A percentile compares a stretch with the other conserved stretches of the same genome.
Conservation (phyloP, 92 coral and sea anemone species). For the Zoanthus gigantus region DNA sequence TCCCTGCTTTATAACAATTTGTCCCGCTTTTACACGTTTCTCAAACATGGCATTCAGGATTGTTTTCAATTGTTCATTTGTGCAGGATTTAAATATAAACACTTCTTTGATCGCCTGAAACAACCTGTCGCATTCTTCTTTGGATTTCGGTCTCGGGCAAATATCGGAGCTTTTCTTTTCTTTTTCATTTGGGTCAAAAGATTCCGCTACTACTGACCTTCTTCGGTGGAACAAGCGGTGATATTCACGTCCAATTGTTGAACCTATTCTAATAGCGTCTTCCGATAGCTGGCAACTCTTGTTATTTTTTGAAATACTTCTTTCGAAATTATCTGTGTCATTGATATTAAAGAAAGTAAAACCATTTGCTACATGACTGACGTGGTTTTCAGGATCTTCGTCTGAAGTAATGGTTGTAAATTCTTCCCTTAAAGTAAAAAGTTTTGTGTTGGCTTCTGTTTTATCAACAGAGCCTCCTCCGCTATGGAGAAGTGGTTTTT, state of each 20-base stretch:
- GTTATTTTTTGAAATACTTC: neutral
- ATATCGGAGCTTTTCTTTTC: neutral
- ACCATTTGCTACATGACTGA: slow-evolving; percentile 48
- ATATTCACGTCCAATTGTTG: slow-evolving; percentile 4
- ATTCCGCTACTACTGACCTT: slow-evolving; percentile 64
- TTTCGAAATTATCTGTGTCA: slow-evolving; percentile 7
- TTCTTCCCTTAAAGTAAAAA: slow-evolving; percentile 17
- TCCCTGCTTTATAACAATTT: slow-evolving; percentile 57
- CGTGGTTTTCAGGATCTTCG: slow-evolving; percentile 54
- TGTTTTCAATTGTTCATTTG: slow-evolving; percentile 55
- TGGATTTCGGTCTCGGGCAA: slow-evolving; percentile 42
- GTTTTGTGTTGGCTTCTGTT: neutral
- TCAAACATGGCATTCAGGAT: slow-evolving; percentile 68
- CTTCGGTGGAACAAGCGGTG: slow-evolving; percentile 53
- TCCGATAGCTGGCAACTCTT: slow-evolving; percentile 29
- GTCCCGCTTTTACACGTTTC: slow-evolving; percentile 51
- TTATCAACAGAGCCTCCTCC: neutral
- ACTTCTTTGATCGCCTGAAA: slow-evolving; percentile 48
- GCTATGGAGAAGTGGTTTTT: neutral
- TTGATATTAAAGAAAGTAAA: slow-evolving; percentile 48
- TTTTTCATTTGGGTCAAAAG: slow-evolving; percentile 38
- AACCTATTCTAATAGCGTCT: slow-evolving; percentile 10
- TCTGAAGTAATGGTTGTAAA: slow-evolving; percentile 35
- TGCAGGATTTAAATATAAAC: slow-evolving; percentile 67
- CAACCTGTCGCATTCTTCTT: slow-evolving; percentile 59